These are phyloP conservation scores for Micrasema longulum DNA, from an alignment of 1,140 invertebrate genomes.

Conservation along the genomic window DNA sequence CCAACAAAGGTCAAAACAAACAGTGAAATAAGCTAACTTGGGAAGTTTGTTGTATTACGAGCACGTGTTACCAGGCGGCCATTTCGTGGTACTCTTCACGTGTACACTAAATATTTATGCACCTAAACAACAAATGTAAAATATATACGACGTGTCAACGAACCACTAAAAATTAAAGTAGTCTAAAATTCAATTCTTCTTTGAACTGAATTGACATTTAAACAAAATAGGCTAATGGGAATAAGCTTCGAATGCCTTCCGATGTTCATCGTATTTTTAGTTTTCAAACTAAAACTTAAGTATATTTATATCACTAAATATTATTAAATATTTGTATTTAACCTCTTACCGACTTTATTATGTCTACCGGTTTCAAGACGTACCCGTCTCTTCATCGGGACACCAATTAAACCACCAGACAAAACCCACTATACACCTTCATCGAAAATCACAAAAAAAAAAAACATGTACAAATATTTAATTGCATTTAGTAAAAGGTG, in stretches of 20 bases:
- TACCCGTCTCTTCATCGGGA: too few species aligned
- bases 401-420: too few species aligned
- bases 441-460: neutral
- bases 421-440: too few species aligned
- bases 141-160: constrained; percentile 11
- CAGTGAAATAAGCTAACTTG: neutral
- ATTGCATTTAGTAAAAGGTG: neutral
- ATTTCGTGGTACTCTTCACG: neutral
- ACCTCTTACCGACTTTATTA: too few species aligned
- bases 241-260: neutral
- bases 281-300: neutral
- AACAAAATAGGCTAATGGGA: neutral
- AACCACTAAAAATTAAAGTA: constrained; percentile 15
- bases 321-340: too few species aligned
- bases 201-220: constrained; percentile 3
- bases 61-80: neutral
- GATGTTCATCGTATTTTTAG: neutral
- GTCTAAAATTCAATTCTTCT: neutral
- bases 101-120: neutral
- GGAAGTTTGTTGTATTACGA: constrained; percentile 16
- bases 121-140: neutral
- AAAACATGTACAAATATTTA: neutral
- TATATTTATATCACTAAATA: neutral
- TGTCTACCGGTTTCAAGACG: too few species aligned
- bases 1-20: constrained; percentile 23